Evolutionary conservation across 2,888 invertebrate species (phyloP).

Genomic region (Dromius quadrimaculatus): DNA sequence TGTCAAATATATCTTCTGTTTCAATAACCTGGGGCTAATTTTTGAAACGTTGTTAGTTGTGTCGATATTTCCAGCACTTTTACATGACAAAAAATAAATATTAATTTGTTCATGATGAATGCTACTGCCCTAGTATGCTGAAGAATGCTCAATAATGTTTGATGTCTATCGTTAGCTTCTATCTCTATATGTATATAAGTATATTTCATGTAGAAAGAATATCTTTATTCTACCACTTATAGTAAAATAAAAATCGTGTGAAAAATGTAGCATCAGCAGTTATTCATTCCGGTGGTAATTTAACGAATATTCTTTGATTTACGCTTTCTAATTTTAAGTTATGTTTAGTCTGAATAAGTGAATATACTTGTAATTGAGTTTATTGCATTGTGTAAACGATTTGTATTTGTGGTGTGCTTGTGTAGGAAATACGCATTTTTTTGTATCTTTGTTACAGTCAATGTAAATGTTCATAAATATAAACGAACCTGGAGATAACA

Average conservation of each 20-base stretch:
- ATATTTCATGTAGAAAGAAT: conserved; percentile 5
- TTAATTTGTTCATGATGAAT: conserved; percentile 28
- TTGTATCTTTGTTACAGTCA: conserved; percentile 53
- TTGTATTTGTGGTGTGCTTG: conserved; percentile 51
- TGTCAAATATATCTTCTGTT: no score
- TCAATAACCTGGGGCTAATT: no score
- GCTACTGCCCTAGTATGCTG: conserved; percentile 23
- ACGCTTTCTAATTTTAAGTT: conserved; percentile 41
- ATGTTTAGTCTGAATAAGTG: conserved; percentile 48
- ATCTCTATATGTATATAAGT: conserved; percentile 32
- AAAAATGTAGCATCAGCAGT: neutral
- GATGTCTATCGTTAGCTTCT: conserved; percentile 47
- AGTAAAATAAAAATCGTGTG: neutral
- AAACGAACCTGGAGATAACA: conserved; percentile 27
- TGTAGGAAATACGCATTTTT: conserved; percentile 51
- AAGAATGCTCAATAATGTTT: conserved; percentile 47
- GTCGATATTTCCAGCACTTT: no score
- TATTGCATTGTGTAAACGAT: conserved; percentile 45
- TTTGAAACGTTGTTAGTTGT: no score
- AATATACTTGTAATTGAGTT: conserved; percentile 40
- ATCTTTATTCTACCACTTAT: neutral
- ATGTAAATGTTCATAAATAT: conserved; percentile 52
- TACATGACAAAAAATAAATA: conserved; percentile 31
- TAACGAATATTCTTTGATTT: neutral
- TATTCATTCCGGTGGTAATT: neutral